Percentiles rank a stretch among this genome's conserved stretches.
Evolutionary conservation across 1,140 invertebrate species (phyloP).

Genomic region (Dufourea novaeangliae): DNA sequence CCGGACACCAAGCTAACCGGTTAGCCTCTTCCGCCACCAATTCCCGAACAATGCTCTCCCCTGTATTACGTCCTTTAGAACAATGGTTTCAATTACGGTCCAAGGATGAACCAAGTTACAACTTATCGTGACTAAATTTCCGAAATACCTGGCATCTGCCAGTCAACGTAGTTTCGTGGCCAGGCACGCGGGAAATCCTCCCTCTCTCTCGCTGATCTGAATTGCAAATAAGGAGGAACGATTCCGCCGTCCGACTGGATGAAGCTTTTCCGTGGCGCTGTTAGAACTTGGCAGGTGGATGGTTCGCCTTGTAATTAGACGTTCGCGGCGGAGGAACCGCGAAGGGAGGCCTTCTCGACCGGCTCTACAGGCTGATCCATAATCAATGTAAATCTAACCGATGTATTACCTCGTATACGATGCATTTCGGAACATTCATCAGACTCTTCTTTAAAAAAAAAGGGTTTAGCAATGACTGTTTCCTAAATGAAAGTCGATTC

Average conservation of each 20-base stretch:
- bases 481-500: no score
- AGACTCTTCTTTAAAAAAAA: background rate
- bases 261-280: conserved; percentile 18
- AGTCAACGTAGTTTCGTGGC: background rate
- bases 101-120: conserved; percentile 39
- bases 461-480: no score
- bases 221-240: conserved; percentile 53
- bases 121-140: conserved; percentile 41
- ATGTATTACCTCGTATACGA: no score
- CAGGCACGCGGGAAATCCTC: conserved; percentile 32
- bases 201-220: conserved; percentile 45
- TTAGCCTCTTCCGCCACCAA: background rate
- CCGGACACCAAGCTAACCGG: background rate
- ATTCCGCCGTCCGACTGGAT: conserved; percentile 36
- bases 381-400: no score
- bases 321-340: background rate
- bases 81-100: conserved; percentile 23
- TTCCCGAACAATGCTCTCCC: background rate
- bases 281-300: conserved; percentile 21
- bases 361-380: background rate
- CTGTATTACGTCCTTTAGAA: background rate
- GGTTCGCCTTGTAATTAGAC: conserved; percentile 33
- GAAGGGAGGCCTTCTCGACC: background rate
- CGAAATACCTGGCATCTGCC: conserved; percentile 53
- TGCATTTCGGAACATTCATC: background rate